Conservation (phyloP, 2,797 vertebrate species). For the Cryptoprocta ferox region DNA sequence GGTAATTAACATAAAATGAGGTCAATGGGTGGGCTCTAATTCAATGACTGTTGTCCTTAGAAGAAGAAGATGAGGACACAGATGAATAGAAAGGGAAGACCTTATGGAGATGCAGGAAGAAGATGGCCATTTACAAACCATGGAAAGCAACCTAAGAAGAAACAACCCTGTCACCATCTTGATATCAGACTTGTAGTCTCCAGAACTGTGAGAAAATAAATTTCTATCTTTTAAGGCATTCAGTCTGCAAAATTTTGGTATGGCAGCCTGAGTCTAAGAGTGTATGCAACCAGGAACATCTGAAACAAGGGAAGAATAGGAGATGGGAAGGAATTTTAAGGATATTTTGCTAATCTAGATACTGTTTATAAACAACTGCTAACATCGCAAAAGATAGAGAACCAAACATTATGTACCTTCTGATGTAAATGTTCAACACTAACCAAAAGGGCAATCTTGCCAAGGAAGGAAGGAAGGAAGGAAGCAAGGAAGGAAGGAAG, state of each 20-base stretch:
- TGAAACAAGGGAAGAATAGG: background rate
- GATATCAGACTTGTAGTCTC: background rate
- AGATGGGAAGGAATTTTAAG: conserved; percentile 20
- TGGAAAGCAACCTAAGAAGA: background rate
- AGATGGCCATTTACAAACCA: background rate
- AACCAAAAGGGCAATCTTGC: background rate
- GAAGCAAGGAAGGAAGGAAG: no score
- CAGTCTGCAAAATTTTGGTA: background rate
- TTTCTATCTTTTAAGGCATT: background rate
- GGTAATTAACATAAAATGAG: background rate
- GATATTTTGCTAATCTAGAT: background rate
- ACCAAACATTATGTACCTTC: background rate
- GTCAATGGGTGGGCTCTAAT: background rate
- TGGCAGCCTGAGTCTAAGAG: background rate
- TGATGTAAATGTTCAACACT: background rate
- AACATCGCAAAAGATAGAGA: background rate
- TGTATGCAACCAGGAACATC: background rate
- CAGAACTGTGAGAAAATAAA: background rate
- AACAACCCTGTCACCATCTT: background rate
- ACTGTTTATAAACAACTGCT: background rate
- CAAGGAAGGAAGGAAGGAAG: background rate
- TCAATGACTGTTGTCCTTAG: background rate
- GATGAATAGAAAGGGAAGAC: background rate
- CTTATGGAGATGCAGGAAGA: background rate
- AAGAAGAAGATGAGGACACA: background rate